A percentile compares a stretch with the other conserved stretches of the same genome.
Evolutionary conservation across 2,888 invertebrate genomes (phyloP).

Genomic region (Leucophenga montana): DNA sequence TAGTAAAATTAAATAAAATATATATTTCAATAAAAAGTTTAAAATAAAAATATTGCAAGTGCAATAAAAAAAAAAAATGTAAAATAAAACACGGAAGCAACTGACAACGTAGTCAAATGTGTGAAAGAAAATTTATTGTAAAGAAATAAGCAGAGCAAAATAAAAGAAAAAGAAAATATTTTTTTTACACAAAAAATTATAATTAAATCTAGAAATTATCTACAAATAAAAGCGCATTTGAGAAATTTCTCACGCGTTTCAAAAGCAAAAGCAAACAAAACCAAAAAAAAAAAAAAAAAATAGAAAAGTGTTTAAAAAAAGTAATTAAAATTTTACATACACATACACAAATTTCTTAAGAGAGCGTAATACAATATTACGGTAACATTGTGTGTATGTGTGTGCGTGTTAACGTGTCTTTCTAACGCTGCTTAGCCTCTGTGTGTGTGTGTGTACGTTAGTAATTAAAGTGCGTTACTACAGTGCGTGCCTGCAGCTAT

Average conservation of each 20-base stretch:
- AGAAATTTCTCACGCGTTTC: neutral
- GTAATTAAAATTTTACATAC: slow-evolving; percentile 2
- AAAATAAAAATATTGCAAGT: slow-evolving; percentile 4
- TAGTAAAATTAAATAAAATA: slow-evolving; percentile 27
- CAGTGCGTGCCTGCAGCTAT: neutral
- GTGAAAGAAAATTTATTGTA: neutral
- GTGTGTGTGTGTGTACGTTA: too few relatives aligned
- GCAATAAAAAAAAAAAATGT: neutral
- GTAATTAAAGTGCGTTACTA: neutral
- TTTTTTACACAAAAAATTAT: neutral
- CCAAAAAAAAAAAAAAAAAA: slow-evolving; percentile 1
- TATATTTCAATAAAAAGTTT: slow-evolving; percentile 33
- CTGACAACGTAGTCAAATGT: too few relatives aligned
- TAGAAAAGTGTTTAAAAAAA: slow-evolving; percentile 7
- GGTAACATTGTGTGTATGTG: too few relatives aligned
- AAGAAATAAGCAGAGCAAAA: neutral
- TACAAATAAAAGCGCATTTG: neutral
- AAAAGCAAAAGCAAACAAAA: slow-evolving; percentile 10
- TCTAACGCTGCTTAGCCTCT: too few relatives aligned
- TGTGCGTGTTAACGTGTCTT: too few relatives aligned
- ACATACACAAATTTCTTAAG: too few relatives aligned
- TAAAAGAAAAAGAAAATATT: neutral
- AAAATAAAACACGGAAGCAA: slow-evolving; percentile 1
- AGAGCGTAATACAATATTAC: too few relatives aligned
- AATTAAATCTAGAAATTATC: slow-evolving; percentile 14